phyloP scores from a whole-genome alignment of 2,113 vertebrate genomes.

The Rhegmatorhina hoffmannsi region DNA sequence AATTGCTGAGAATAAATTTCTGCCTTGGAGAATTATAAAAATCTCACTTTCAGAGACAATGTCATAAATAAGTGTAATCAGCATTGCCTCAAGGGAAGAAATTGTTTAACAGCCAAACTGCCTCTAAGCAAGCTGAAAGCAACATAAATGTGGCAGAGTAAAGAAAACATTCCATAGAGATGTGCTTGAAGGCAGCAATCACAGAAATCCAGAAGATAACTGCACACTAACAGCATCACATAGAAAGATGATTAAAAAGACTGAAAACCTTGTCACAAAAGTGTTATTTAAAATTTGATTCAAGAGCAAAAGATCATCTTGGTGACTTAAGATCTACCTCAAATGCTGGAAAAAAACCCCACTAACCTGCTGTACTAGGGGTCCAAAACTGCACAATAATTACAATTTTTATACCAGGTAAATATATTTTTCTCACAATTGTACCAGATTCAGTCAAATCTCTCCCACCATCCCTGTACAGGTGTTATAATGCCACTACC shows the following conservation, averaged over 20 bases:
- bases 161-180: slow-evolving; percentile 10
- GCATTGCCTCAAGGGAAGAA: slow-evolving; percentile 20
- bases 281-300: not conserved
- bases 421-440: not conserved
- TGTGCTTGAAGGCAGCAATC: not conserved
- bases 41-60: not conserved
- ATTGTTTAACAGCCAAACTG: slow-evolving; percentile 18
- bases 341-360: not conserved
- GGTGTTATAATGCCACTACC: not conserved
- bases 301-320: not conserved
- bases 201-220: not conserved
- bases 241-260: not conserved
- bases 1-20: slow-evolving; percentile 25
- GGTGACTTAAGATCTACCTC: not conserved
- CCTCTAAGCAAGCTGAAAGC: slow-evolving; percentile 18
- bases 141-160: slow-evolving; percentile 4
- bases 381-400: not conserved
- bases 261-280: slow-evolving; percentile 9
- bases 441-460: not conserved
- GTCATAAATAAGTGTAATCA: slow-evolving; percentile 37
- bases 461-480: not conserved
- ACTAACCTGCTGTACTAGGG: not conserved
- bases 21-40: slow-evolving; percentile 19
- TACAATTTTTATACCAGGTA: not conserved
- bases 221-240: not conserved